Evolutionary conservation across 2,888 invertebrate genomes (phyloP), one percentile per base, ranked within the genome.

Genomic region (Polydesmus complanatus): DNA sequence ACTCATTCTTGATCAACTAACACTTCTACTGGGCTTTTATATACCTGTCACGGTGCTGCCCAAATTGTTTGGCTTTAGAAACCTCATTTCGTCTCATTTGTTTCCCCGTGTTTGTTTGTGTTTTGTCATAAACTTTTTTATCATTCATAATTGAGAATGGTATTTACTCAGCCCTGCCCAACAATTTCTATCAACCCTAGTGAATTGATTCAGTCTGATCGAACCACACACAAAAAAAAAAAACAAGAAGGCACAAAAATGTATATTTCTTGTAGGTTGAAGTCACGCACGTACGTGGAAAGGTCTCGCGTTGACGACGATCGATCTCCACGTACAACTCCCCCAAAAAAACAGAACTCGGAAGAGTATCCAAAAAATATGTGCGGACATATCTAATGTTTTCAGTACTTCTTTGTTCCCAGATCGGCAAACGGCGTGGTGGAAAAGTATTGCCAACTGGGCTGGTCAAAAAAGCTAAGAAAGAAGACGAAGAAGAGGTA

Each of bases 371-470:
- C 48, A 11, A 47, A 14, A 11, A 14, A 11, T 47, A 47, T 22
- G 22, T 21, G 5, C 22, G 51, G 22, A 19, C 51, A 5, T 51
- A 51, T 23, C 59, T 65, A 61, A 66, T 64, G 56, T 62, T 58
- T n/a, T 60, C 55, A 57, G 60, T 66, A 48, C 58, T 61, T 64
- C 50, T 64, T 63, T 61, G 63, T 54, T 64, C 66, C 1, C 75
- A 82, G 73, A 82, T 90, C 64, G 89, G 90, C 37, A 90, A 91
- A 71, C 80, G 91, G 67, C 80, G 89, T 62, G 90, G 90, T 56
- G 90, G 89, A 19, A 81, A 89, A 71, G 86, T 90, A 56, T 78
- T 93, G 21, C 91, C 91, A 75, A 92, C 91, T 54, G 92, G 92
- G 50, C 78, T 91, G 72, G 92, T 93, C 50, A 88, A 90, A 69